Evolutionary conservation across 2,797 vertebrate species (phyloP).

Genomic region (Scomberomorus guttatus): DNA sequence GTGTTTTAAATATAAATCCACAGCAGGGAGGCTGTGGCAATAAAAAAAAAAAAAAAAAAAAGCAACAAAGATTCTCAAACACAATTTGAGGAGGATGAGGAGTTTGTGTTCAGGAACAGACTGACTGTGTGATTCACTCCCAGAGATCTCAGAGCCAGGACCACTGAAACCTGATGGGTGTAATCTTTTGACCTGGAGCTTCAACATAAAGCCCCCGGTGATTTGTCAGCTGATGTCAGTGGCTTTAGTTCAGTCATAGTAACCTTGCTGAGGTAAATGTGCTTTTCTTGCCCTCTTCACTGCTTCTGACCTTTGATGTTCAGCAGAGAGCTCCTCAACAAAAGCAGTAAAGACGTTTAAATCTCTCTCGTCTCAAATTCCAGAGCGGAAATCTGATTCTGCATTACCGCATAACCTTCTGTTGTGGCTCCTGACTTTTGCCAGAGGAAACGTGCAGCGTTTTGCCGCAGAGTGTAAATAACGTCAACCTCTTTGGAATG

Average conservation of each 20-base stretch:
- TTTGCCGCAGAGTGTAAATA: slow-evolving; percentile 4
- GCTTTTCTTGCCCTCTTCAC: slow-evolving; percentile 10
- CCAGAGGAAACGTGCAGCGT: slow-evolving; percentile 23
- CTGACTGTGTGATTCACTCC: slow-evolving; percentile 16
- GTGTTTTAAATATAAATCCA: slow-evolving; percentile 1
- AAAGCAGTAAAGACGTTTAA: slow-evolving; percentile 7
- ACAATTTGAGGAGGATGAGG: slow-evolving; percentile 8
- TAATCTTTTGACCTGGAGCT: slow-evolving; percentile 11
- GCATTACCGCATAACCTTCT: slow-evolving; percentile 24
- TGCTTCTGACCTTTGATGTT: slow-evolving; percentile 46
- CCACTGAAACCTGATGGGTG: slow-evolving; percentile 44
- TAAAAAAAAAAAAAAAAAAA: neutral
- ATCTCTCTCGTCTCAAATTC: slow-evolving; percentile 25
- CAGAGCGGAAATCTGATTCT: slow-evolving; percentile 40
- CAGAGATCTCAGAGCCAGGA: slow-evolving; percentile 27
- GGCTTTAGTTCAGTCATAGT: slow-evolving; percentile 3
- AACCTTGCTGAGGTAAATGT: slow-evolving; percentile 7
- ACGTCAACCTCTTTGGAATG: slow-evolving; percentile 38
- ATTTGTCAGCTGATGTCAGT: slow-evolving; percentile 41
- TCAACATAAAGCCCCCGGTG: neutral
- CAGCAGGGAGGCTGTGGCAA: neutral
- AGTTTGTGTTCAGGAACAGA: neutral
- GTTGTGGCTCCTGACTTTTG: slow-evolving; percentile 18
- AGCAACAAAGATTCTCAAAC: neutral
- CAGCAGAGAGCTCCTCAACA: slow-evolving; percentile 6